Evolutionary conservation across 2,797 vertebrate genomes (phyloP).

Genomic region (Acrossocheilus wenchowensis): DNA sequence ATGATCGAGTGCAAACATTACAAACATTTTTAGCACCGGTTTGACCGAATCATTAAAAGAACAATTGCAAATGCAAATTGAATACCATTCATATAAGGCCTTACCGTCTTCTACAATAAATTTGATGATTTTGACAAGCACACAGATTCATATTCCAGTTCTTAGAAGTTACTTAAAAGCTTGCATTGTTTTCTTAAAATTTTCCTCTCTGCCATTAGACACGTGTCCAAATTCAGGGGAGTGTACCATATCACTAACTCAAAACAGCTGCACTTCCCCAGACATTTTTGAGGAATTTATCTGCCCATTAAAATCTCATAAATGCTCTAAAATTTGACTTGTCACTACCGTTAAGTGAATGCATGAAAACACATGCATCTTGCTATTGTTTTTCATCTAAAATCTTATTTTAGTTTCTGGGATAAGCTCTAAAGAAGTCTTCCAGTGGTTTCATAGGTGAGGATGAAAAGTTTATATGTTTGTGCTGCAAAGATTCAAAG

Average conservation of each 20-base stretch:
- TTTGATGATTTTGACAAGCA: background rate
- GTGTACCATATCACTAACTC: slow-evolving; percentile 59
- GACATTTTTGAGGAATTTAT: slow-evolving; percentile 57
- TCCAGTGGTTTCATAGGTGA: background rate
- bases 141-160: background rate
- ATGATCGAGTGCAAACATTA: background rate
- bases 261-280: slow-evolving; percentile 58
- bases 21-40: no score
- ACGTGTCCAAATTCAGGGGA: slow-evolving; percentile 29
- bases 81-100: background rate
- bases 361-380: background rate
- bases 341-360: background rate
- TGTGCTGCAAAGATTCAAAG: background rate
- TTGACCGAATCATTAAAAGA: background rate
- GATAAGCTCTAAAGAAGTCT: background rate
- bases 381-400: background rate
- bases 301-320: slow-evolving; percentile 38
- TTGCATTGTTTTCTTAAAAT: slow-evolving; percentile 11
- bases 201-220: slow-evolving; percentile 1
- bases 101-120: background rate
- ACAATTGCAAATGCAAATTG: background rate
- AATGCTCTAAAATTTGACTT: slow-evolving; percentile 23
- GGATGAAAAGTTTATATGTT: background rate
- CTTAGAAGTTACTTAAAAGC: slow-evolving; percentile 17
- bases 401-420: background rate